These are phyloP conservation scores for Microplitis demolitor DNA, from an alignment of 1,140 invertebrate species.

Conservation along the genomic window DNA sequence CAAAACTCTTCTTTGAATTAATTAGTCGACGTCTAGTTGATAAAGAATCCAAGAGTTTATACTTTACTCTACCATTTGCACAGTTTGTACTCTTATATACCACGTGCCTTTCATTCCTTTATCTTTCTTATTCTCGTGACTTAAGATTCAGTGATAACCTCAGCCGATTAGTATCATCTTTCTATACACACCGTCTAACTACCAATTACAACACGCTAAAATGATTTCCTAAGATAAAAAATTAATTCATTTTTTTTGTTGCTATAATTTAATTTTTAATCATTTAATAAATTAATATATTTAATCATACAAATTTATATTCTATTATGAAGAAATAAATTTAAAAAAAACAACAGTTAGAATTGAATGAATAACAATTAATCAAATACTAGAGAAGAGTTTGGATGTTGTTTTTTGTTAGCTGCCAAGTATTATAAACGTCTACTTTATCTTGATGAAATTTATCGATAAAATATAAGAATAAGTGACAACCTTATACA, in stretches of 20 bases:
- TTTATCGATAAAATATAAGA: neutral
- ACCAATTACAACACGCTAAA: neutral
- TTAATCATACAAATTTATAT: neutral
- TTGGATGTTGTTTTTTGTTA: too few relatives aligned
- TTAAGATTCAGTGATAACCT: slow-evolving; percentile 1
- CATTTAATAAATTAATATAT: neutral
- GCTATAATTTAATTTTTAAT: too few relatives aligned
- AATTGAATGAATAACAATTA: too few relatives aligned
- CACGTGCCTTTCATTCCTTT: neutral
- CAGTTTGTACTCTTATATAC: neutral
- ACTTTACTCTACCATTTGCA: slow-evolving; percentile 8
- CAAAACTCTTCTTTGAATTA: slow-evolving; percentile 14
- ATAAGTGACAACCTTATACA: neutral
- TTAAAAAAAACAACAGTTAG: too few relatives aligned
- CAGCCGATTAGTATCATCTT: slow-evolving; percentile 9
- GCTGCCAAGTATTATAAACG: neutral
- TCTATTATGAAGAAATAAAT: too few relatives aligned
- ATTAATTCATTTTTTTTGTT: too few relatives aligned
- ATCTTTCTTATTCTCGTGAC: neutral
- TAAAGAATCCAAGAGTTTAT: slow-evolving; percentile 14
- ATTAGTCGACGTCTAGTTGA: slow-evolving; percentile 17
- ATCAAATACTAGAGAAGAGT: neutral
- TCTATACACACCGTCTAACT: neutral
- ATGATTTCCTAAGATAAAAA: neutral
- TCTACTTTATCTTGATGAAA: neutral